phyloP scores from a whole-genome alignment of 2,888 invertebrate species.

The Euclidia mi region DNA sequence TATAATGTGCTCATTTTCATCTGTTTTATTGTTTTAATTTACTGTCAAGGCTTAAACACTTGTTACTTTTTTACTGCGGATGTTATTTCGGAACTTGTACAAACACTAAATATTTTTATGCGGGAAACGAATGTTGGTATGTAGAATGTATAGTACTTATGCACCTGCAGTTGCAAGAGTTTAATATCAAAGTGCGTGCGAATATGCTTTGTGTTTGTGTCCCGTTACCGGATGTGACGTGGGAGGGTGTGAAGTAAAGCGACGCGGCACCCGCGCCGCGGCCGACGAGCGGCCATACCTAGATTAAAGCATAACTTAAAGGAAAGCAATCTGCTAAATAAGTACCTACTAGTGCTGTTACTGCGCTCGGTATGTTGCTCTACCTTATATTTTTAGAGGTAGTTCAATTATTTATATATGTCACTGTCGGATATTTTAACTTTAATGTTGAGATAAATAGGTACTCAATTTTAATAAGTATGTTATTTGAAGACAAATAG shows the following conservation, averaged over 20 bases:
- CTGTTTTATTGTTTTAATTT: constrained; percentile 1
- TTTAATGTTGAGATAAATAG: too few species aligned
- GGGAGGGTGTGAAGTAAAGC: constrained; percentile 54
- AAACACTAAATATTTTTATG: too few species aligned
- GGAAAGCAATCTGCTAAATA: constrained; percentile 90
- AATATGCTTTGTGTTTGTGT: constrained; percentile 37
- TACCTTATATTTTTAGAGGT: constrained; percentile 57
- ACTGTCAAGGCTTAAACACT: not conserved
- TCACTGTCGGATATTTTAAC: too few species aligned
- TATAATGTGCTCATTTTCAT: constrained; percentile 31
- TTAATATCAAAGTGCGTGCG: constrained; percentile 52
- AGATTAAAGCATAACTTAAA: constrained; percentile 89
- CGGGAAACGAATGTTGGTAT: too few species aligned
- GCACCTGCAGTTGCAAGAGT: constrained; percentile 31
- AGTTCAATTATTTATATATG: too few species aligned
- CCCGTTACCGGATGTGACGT: constrained; percentile 47
- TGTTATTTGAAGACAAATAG: too few species aligned
- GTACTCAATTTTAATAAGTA: too few species aligned
- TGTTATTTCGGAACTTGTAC: too few species aligned
- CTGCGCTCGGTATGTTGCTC: constrained; percentile 66
- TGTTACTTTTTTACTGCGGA: too few species aligned
- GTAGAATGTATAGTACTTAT: too few species aligned
- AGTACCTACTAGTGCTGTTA: constrained; percentile 75
- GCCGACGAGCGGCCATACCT: constrained; percentile 71
- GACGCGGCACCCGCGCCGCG: constrained; percentile 46